These are phyloP conservation scores for Pipra filicauda DNA, from an alignment of 2,113 vertebrate genomes.

Conservation along the genomic window DNA sequence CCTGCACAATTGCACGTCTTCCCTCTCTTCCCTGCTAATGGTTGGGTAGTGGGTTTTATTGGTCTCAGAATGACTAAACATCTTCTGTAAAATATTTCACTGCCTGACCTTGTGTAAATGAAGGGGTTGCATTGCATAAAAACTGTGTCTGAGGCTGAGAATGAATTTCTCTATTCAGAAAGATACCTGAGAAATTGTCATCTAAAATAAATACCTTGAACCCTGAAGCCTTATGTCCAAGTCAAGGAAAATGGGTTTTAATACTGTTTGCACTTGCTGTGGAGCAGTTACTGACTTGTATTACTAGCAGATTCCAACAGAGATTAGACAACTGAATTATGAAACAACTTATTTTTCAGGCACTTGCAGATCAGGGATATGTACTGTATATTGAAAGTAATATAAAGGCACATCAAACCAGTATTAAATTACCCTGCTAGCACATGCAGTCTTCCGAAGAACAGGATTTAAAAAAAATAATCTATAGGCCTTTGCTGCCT, in stretches of 20 bases:
- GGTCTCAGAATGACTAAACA: not conserved
- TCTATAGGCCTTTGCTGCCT: not conserved
- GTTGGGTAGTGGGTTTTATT: not conserved
- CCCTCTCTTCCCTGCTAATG: not conserved
- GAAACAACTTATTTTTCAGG: not conserved
- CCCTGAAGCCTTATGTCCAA: not conserved
- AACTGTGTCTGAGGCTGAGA: not conserved
- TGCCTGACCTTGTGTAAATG: not conserved
- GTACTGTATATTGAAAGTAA: slow-evolving; percentile 26
- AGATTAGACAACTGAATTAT: slow-evolving; percentile 14
- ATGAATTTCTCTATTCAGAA: not conserved
- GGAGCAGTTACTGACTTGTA: not conserved
- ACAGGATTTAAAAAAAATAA: not conserved
- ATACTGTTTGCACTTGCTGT: not conserved
- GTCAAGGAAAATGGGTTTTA: not conserved
- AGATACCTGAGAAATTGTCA: not conserved
- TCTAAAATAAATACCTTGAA: not conserved
- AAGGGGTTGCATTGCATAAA: not conserved
- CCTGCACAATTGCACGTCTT: not conserved
- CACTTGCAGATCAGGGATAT: not conserved
- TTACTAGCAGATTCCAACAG: not conserved
- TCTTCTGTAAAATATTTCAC: not conserved
- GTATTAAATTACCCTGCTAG: slow-evolving; percentile 32
- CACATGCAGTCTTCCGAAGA: not conserved
- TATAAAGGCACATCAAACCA: slow-evolving; percentile 14